Evolutionary conservation across 2,888 invertebrate genomes (phyloP), one percentile per base, ranked within the genome.

Genomic region (Acleris sparsana): DNA sequence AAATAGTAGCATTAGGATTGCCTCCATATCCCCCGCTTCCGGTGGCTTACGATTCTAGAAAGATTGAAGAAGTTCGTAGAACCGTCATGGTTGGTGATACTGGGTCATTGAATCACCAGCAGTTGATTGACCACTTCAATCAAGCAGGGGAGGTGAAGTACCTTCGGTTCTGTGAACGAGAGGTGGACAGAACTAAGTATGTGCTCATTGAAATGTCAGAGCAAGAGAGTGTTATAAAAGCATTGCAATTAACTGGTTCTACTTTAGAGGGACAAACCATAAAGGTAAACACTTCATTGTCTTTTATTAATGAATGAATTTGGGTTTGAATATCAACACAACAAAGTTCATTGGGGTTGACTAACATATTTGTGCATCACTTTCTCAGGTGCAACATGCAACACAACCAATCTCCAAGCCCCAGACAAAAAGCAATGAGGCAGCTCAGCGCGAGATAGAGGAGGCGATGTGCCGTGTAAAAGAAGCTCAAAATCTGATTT

Each of bases 381-480:
- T 20, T 20, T 43, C 16, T 3, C 93, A 95, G 89, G 96, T 99
- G 9, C 96, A 96, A 75, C 99, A 99, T 89, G 97, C 99, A 0
- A 97, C 96, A 2, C 97, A 98, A 82, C 96, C 98, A 0, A 98
- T 99, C 70, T 94, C 95, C 1, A 97, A 97, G 80, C 99, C 99
- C 0, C 98, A 98, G 83, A 97, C 98, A 0, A 98, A 99, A 85
- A 98, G 97, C 73, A 98, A 98, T 82, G 98, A 98, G 83, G 98
- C 98, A 1, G 98, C 98, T 0, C 97, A 98, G 80, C 95, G 97
- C 53, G 99, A 99, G 90, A 98, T 99, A 63, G 98, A 99, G 85
- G 98, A 98, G 85, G 99, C 98, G 0, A 98, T 99, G 98, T 97
- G 97, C 53, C 94, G 98, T 70, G 98, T 99, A 0, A 98, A 98